Evolutionary conservation across 1,140 invertebrate species (phyloP).

Genomic region (Cephus cinctus): DNA sequence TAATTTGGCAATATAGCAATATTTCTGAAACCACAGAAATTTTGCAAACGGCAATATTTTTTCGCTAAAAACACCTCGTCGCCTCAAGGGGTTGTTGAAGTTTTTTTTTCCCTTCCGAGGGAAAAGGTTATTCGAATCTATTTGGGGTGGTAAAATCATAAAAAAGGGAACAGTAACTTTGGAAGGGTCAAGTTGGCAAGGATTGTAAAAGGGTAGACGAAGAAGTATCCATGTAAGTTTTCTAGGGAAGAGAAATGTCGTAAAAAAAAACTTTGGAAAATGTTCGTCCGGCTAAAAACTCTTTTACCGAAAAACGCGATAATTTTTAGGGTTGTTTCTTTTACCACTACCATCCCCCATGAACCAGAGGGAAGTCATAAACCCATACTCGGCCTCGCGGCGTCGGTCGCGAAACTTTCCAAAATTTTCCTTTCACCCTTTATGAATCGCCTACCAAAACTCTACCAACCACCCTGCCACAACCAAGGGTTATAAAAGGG

Average conservation of each 20-base stretch:
- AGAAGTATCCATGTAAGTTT: too few species aligned
- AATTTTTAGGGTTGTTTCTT: slow-evolving; percentile 18
- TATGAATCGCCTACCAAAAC: too few species aligned
- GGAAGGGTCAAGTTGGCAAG: slow-evolving; percentile 23
- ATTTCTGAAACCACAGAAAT: slow-evolving; percentile 37
- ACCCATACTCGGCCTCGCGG: too few species aligned
- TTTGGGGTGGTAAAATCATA: slow-evolving; percentile 11
- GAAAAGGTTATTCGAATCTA: slow-evolving; percentile 9
- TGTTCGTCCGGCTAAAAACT: slow-evolving; percentile 24
- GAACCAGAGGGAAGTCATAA: too few species aligned
- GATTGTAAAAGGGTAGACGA: slow-evolving; percentile 25
- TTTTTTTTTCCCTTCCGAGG: slow-evolving; percentile 4
- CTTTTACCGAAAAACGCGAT: slow-evolving; percentile 30
- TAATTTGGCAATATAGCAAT: slow-evolving; percentile 20
- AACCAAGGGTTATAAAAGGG: slow-evolving; percentile 37
- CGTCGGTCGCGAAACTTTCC: too few species aligned
- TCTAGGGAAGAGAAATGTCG: slow-evolving; percentile 1
- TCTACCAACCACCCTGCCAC: too few species aligned
- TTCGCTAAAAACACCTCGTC: slow-evolving; percentile 17
- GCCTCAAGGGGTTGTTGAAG: slow-evolving; percentile 32
- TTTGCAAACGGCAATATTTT: slow-evolving; percentile 37
- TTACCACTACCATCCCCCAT: slow-evolving; percentile 14
- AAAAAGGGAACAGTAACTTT: slow-evolving; percentile 7
- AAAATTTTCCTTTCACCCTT: too few species aligned
- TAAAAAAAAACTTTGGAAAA: slow-evolving; percentile 16